These are phyloP conservation scores for Sarcophilus harrisii DNA, from an alignment of 2,797 vertebrate genomes.

Conservation along the genomic window DNA sequence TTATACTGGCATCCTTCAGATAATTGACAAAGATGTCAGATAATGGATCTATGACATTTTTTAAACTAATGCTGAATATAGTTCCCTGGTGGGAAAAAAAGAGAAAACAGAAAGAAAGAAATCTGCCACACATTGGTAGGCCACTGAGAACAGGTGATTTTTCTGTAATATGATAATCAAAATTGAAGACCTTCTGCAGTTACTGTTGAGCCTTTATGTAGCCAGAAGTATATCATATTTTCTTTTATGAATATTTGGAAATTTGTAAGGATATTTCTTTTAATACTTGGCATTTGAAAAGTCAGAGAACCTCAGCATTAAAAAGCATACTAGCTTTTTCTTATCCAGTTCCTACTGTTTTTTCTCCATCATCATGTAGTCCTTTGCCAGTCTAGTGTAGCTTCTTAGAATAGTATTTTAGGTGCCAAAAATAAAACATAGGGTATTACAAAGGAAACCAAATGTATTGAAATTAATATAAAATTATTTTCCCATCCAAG, in stretches of 20 bases:
- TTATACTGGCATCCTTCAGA: neutral
- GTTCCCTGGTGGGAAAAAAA: neutral
- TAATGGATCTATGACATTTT: neutral
- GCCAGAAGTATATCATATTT: neutral
- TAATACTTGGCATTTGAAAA: neutral
- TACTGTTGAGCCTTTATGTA: neutral
- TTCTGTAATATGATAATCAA: neutral
- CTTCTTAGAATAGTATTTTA: neutral
- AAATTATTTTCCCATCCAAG: constrained; percentile 7
- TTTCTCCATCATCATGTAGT: neutral
- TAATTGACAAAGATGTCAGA: neutral
- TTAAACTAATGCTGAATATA: neutral
- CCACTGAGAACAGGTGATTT: neutral
- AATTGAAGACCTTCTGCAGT: neutral
- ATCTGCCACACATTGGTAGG: neutral
- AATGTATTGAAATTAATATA: neutral
- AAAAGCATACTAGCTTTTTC: neutral
- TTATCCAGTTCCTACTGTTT: neutral
- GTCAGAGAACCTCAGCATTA: neutral
- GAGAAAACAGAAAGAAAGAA: no score
- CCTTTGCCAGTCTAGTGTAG: neutral
- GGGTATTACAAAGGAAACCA: neutral
- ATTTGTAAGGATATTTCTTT: neutral
- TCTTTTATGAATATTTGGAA: neutral
- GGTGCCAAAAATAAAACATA: neutral